Evolutionary conservation across 2,888 invertebrate species (phyloP), one percentile per base, ranked within the genome.

Genomic region (Latrodectus elegans): DNA sequence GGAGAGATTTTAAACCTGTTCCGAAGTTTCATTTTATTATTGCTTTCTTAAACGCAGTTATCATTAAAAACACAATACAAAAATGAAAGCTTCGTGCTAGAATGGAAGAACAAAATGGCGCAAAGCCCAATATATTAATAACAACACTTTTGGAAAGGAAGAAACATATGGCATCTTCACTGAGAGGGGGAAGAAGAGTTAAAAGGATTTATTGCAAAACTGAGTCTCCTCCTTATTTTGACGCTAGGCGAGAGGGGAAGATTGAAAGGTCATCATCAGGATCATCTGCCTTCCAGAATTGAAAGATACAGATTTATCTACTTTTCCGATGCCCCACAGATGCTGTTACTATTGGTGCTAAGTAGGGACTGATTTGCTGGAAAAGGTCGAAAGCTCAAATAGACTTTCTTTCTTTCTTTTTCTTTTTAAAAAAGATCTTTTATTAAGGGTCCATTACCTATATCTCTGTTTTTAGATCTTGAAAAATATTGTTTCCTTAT

Each of bases 81-180:
- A 49, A 51, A 17, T 22, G 26, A 71, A 22, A 80, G 55, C 70
- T 52, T 49, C 22, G 55, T 22, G 64, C 77, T 68, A 65, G 77
- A 78, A 60, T 67, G 84, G 71, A 84, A 84, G 71, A 84, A 84
- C 51, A 52, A 71, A 80, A 80, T 65, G 70, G 74, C 71, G 70
- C 80, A 49, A 71, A 53, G 65, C 76, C 77, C 75, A 70, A 76
- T 87, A 38, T 38, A 87, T 77, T 87, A 82, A 85, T 80, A 84
- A 85, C 60, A 87, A 81, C 71, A 72, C n/a, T 53, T 55, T 53
- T 14, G n/a, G n/a, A n/a, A 55, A 77, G 14, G n/a, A n/a, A 55
- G 81, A 67, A 87, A 67, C 86, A 87, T 82, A 87, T 87, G 81
- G 81, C 72, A 72, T 49, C 73, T 26, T 51, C 71, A 49, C 26